Evolutionary conservation across 1,140 invertebrate species (phyloP).

Genomic region (Drosophila kepulauana): DNA sequence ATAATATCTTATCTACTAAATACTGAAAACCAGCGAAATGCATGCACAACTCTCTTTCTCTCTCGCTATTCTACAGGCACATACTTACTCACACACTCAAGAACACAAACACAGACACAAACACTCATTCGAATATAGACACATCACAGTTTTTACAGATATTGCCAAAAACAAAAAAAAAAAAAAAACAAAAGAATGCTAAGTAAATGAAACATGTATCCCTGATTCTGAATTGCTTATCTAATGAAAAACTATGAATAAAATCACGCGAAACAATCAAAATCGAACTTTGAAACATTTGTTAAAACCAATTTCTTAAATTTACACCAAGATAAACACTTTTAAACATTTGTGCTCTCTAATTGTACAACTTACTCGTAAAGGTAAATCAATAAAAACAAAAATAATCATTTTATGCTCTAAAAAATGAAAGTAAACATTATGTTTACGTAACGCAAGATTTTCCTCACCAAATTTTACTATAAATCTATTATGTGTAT

Average conservation of each 20-base stretch:
- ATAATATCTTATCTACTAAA: constrained; percentile 24
- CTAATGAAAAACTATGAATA: constrained; percentile 44
- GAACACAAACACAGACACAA: constrained; percentile 13
- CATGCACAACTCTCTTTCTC: constrained; percentile 17
- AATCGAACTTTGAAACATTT: constrained; percentile 73
- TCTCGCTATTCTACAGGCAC: constrained; percentile 34
- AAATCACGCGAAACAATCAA: constrained; percentile 79
- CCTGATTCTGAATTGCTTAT: constrained; percentile 65
- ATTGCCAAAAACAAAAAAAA: constrained; percentile 15
- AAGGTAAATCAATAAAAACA: constrained; percentile 65
- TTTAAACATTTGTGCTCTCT: constrained; percentile 79
- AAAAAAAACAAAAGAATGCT: neutral
- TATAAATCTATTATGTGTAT: constrained; percentile 82
- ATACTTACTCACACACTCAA: neutral
- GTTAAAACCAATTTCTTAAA: constrained; percentile 72
- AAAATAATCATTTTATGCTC: constrained; percentile 75
- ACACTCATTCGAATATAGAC: constrained; percentile 2
- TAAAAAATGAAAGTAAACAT: constrained; percentile 57
- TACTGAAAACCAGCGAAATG: constrained; percentile 19
- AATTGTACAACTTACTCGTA: constrained; percentile 77
- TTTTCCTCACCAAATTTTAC: constrained; percentile 82
- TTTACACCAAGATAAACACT: constrained; percentile 76
- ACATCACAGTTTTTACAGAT: constrained; percentile 33
- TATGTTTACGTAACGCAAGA: constrained; percentile 72
- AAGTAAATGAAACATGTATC: constrained; percentile 34